Evolutionary conservation across 1,140 invertebrate species (phyloP).

Genomic region (Liolophura sinensis): DNA sequence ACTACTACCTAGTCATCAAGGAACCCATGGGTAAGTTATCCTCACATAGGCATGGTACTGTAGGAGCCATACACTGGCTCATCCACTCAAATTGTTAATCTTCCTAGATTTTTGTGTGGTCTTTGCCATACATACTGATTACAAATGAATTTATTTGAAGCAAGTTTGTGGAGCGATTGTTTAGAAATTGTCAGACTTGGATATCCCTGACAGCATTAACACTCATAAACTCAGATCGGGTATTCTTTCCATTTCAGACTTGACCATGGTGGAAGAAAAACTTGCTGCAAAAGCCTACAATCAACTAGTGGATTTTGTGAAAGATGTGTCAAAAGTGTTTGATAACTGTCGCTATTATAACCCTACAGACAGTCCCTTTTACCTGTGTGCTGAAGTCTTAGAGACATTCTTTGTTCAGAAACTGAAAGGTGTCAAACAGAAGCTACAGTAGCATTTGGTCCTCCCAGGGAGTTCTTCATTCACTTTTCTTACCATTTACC

Average conservation of each 20-base stretch:
- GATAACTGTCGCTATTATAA: slow-evolving; percentile 98
- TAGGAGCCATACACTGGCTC: neutral
- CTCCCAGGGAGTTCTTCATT: no score
- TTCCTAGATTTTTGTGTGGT: no score
- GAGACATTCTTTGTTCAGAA: slow-evolving; percentile 91
- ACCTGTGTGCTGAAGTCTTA: slow-evolving; percentile 90
- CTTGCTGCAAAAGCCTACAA: slow-evolving; percentile 83
- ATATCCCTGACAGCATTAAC: neutral
- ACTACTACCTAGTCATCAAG: slow-evolving; percentile 97
- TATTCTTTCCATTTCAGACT: slow-evolving; percentile 70
- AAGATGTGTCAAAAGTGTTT: slow-evolving; percentile 97
- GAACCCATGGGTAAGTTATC: slow-evolving; percentile 92
- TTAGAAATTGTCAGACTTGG: neutral
- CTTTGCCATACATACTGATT: no score
- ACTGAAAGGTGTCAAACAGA: slow-evolving; percentile 58
- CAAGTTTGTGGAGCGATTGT: neutral
- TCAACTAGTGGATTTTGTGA: slow-evolving; percentile 91
- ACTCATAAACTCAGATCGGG: neutral
- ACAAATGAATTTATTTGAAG: neutral
- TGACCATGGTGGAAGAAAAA: slow-evolving; percentile 89
- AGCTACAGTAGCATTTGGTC: slow-evolving; percentile 7
- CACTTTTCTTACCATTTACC: no score
- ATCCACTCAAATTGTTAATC: no score
- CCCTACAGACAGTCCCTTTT: slow-evolving; percentile 91
- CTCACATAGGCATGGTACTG: neutral